Conservation (phyloP, 1,140 invertebrate genomes). For the Orchesella cincta region DNA sequence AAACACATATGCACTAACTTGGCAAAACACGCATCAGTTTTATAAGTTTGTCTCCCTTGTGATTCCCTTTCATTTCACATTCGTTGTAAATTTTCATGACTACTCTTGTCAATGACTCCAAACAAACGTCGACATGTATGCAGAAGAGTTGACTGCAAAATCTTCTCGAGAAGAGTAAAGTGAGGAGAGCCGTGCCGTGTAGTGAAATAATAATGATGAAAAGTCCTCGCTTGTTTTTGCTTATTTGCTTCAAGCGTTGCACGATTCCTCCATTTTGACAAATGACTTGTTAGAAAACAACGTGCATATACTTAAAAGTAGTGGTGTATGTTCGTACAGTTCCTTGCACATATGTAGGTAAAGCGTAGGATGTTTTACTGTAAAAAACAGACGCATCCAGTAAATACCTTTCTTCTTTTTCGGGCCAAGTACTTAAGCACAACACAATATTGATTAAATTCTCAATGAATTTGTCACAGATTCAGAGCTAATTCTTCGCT, state of each 20-base stretch:
- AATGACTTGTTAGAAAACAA: constrained; percentile 5
- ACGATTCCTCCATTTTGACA: constrained; percentile 17
- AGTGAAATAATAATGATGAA: neutral
- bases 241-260: neutral
- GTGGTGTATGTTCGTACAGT: too few species aligned
- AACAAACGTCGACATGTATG: neutral
- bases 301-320: neutral
- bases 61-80: constrained; percentile 18
- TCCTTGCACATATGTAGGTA: too few species aligned
- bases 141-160: neutral
- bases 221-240: constrained; percentile 13
- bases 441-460: too few species aligned
- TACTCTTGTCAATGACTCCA: neutral
- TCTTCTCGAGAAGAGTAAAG: neutral
- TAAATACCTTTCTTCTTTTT: too few species aligned
- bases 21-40: too few species aligned
- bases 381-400: too few species aligned
- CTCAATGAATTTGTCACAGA: too few species aligned
- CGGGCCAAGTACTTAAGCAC: too few species aligned
- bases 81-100: constrained; percentile 1
- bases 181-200: neutral
- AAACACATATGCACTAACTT: too few species aligned
- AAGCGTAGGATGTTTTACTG: too few species aligned
- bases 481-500: too few species aligned
- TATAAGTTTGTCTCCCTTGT: constrained; percentile 12